phyloP scores from a whole-genome alignment of 2,113 vertebrate genomes.

The Kryptolebias marmoratus region DNA sequence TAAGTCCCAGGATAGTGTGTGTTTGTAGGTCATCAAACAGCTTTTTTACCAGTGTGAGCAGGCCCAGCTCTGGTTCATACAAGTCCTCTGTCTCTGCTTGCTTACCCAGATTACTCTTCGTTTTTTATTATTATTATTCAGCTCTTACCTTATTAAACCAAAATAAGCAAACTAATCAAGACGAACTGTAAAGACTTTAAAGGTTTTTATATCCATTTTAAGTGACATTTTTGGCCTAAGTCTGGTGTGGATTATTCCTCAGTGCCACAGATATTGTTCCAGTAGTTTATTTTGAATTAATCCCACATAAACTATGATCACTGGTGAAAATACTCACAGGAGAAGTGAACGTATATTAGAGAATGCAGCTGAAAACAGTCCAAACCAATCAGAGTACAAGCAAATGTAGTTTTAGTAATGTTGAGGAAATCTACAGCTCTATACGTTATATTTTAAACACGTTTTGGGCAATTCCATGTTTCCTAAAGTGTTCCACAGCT shows the following conservation, averaged over 20 bases:
- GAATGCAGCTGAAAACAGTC: too few relatives aligned
- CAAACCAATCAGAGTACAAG: too few relatives aligned
- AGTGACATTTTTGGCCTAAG: neutral
- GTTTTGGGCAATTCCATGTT: too few relatives aligned
- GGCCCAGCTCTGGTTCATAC: slow-evolving; percentile 50
- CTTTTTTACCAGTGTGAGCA: slow-evolving; percentile 60
- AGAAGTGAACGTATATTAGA: too few relatives aligned
- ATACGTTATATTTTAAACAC: too few relatives aligned
- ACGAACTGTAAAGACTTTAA: slow-evolving; percentile 6
- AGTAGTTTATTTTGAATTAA: slow-evolving; percentile 16
- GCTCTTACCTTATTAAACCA: slow-evolving; percentile 17
- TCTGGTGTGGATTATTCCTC: neutral
- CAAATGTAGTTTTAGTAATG: too few relatives aligned
- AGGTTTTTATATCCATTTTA: neutral
- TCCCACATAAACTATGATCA: neutral
- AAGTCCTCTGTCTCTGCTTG: slow-evolving; percentile 57
- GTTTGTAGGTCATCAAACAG: slow-evolving; percentile 70
- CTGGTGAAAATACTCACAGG: too few relatives aligned
- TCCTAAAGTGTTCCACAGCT: neutral
- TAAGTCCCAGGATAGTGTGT: slow-evolving; percentile 44
- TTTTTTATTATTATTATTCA: neutral
- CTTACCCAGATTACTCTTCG: slow-evolving; percentile 17
- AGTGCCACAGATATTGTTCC: neutral
- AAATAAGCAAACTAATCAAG: slow-evolving; percentile 2
- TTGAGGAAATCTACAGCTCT: too few relatives aligned